phyloP scores from a whole-genome alignment of 2,113 vertebrate species.

The Procavia capensis region DNA sequence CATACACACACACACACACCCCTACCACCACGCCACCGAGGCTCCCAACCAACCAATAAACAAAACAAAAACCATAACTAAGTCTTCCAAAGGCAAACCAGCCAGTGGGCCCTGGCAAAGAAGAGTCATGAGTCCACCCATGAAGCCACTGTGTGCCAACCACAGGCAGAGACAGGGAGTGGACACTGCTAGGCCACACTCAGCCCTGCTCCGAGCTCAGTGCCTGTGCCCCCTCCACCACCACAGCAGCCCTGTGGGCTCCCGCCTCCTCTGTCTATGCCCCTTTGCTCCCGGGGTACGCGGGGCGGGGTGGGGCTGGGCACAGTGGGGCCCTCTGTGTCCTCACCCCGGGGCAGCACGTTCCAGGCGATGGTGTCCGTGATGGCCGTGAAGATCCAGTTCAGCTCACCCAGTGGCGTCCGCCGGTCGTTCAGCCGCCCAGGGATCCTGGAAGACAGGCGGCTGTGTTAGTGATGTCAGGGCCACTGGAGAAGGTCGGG shows the following conservation, averaged over 20 bases:
- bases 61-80: neutral
- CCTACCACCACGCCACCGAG: neutral
- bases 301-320: no score
- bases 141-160: no score
- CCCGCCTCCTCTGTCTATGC: neutral
- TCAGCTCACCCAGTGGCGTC: slow-evolving; percentile 97
- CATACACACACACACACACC: no score
- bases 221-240: no score
- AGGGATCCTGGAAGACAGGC: slow-evolving; percentile 90
- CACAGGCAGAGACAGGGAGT: no score
- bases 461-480: neutral
- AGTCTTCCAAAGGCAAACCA: neutral
- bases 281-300: neutral
- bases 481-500: neutral
- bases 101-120: no score
- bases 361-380: slow-evolving; percentile 99
- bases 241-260: no score
- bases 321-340: accelerated
- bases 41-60: neutral
- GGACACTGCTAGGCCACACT: no score
- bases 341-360: slow-evolving; percentile 95
- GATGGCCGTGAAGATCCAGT: slow-evolving; percentile 99
- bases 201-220: no score
- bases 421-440: slow-evolving; percentile 98
- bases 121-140: no score